Conservation (phyloP, 1,140 invertebrate species). For the Hylaeus volcanicus region DNA sequence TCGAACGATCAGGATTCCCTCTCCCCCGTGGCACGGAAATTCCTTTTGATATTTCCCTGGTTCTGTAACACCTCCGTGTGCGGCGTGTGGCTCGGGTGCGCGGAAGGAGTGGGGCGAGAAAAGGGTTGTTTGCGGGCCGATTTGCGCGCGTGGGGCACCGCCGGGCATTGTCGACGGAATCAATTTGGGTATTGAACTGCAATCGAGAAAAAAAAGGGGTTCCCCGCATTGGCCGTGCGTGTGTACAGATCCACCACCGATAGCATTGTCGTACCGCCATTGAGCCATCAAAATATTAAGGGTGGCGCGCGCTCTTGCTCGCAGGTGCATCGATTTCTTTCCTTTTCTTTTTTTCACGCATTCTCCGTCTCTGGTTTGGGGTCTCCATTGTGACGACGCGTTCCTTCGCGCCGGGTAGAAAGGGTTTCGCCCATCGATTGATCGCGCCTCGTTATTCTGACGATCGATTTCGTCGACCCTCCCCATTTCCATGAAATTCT, state of each 20-base stretch:
- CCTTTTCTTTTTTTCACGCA: not conserved
- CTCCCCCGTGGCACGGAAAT: constrained; percentile 2
- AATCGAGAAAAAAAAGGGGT: constrained; percentile 67
- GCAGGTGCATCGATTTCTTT: constrained; percentile 62
- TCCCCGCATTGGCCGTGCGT: constrained; percentile 28
- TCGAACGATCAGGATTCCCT: constrained; percentile 17
- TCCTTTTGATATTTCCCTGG: constrained; percentile 68
- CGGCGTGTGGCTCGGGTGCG: constrained; percentile 50
- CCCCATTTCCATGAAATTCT: no score
- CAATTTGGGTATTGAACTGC: constrained; percentile 78
- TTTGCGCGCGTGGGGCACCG: constrained; percentile 34
- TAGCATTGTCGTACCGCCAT: constrained; percentile 75
- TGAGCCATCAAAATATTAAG: constrained; percentile 79
- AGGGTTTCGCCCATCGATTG: constrained; percentile 47
- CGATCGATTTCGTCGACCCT: constrained; percentile 46
- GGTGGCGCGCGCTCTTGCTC: constrained; percentile 50
- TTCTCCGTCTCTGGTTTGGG: not conserved
- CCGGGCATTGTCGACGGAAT: constrained; percentile 67
- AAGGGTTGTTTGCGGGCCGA: constrained; percentile 56
- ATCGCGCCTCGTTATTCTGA: constrained; percentile 55
- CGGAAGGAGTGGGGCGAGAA: not conserved
- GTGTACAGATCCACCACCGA: constrained; percentile 65
- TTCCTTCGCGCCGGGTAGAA: constrained; percentile 47
- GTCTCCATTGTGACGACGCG: constrained; percentile 48
- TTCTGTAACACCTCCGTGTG: constrained; percentile 74